These are phyloP conservation scores for Carpatolechia fugitivella DNA, from an alignment of 2,888 invertebrate species.

Conservation along the genomic window DNA sequence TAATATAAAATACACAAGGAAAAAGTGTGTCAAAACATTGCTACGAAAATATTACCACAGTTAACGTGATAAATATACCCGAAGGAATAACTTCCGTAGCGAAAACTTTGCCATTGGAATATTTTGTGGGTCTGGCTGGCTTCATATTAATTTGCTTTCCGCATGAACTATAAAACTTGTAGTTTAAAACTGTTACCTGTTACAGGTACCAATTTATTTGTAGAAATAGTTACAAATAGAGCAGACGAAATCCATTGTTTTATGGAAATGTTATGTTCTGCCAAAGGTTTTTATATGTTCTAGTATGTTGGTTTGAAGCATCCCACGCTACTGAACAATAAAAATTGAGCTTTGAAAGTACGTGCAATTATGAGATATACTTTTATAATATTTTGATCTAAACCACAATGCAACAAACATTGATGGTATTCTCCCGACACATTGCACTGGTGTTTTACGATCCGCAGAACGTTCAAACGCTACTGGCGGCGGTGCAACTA, in stretches of 20 bases:
- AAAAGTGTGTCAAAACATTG: conserved; percentile 62
- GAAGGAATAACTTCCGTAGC: conserved; percentile 53
- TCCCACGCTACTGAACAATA: no score
- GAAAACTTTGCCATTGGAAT: conserved; percentile 31
- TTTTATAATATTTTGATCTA: background rate
- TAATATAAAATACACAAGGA: background rate
- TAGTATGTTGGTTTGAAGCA: no score
- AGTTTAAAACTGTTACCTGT: background rate
- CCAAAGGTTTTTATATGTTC: no score
- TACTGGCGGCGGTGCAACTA: conserved; percentile 49
- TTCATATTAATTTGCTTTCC: conserved; percentile 37
- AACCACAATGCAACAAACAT: conserved; percentile 34
- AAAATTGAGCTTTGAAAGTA: no score
- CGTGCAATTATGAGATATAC: no score
- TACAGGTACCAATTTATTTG: background rate
- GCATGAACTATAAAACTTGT: background rate
- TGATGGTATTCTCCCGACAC: conserved; percentile 51
- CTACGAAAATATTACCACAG: conserved; percentile 62
- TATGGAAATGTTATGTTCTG: no score
- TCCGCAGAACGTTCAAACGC: conserved; percentile 53
- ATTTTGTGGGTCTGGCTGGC: conserved; percentile 34
- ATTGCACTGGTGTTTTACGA: conserved; percentile 55
- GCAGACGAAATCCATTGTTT: no score
- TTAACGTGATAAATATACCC: conserved; percentile 63
- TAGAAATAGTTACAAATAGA: no score